A percentile compares a stretch with the other conserved stretches of the same genome.
Conservation (phyloP, 2,888 invertebrate species). For the Ennomos erosarius region DNA sequence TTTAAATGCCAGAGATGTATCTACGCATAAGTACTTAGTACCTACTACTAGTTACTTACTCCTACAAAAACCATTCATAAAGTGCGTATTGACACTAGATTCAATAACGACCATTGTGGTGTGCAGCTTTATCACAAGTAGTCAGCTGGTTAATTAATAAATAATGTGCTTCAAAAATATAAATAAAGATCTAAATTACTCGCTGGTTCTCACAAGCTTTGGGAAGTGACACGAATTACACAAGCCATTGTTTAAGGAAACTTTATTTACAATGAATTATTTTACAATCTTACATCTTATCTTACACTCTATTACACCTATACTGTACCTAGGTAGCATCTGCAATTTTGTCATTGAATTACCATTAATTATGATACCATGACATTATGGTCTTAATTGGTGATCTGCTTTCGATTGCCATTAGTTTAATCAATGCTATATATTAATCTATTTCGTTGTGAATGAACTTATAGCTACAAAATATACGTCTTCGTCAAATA, state of each 20-base stretch:
- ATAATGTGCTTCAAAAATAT: too few relatives aligned
- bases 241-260: constrained; percentile 70
- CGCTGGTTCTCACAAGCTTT: constrained; percentile 62
- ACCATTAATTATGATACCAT: background rate
- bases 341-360: constrained; percentile 2
- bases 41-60: too few relatives aligned
- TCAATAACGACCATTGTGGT: too few relatives aligned
- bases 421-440: constrained; percentile 15
- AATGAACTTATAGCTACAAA: constrained; percentile 48
- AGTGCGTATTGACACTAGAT: too few relatives aligned
- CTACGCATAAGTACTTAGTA: too few relatives aligned
- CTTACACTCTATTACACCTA: constrained; percentile 65
- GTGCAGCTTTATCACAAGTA: too few relatives aligned
- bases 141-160: too few relatives aligned
- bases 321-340: constrained; percentile 41
- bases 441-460: constrained; percentile 19
- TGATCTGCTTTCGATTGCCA: constrained; percentile 5
- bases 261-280: constrained; percentile 84
- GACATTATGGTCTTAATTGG: constrained; percentile 15
- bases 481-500: constrained; percentile 49
- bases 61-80: too few relatives aligned
- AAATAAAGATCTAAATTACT: constrained; percentile 46
- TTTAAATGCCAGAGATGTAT: too few relatives aligned
- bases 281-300: constrained; percentile 77
- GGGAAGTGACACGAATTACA: constrained; percentile 63